A percentile compares a stretch with the other conserved stretches of the same genome.
phyloP scores from a whole-genome alignment of 1,140 invertebrate species.

The Oryctes rhinoceros region DNA sequence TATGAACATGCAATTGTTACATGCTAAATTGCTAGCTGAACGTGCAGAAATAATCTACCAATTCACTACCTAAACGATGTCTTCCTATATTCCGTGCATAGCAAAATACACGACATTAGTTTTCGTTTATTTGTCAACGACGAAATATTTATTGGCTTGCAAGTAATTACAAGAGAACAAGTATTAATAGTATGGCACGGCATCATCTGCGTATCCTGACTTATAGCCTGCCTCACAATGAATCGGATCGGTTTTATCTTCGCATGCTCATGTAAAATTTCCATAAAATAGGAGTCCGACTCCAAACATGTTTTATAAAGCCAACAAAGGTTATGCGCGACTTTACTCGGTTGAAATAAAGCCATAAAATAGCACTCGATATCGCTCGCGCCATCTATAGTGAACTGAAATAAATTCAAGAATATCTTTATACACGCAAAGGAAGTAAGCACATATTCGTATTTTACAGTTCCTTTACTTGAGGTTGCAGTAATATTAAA shows the following conservation, averaged over 20 bases:
- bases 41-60: neutral
- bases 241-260: conserved; percentile 28
- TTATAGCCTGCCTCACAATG: conserved; percentile 1
- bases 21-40: neutral
- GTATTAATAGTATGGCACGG: conserved; percentile 1
- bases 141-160: neutral
- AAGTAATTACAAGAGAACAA: conserved; percentile 22
- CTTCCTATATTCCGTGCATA: neutral
- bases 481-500: neutral
- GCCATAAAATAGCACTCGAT: conserved; percentile 34
- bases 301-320: conserved; percentile 32
- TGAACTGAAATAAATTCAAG: conserved; percentile 27
- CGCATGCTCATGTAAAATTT: conserved; percentile 36
- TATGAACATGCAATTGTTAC: neutral
- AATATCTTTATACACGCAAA: conserved; percentile 30
- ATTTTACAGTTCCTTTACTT: neutral
- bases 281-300: conserved; percentile 17
- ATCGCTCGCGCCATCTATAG: conserved; percentile 31
- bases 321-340: conserved; percentile 32
- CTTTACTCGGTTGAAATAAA: conserved; percentile 29
- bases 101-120: neutral
- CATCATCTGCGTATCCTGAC: neutral
- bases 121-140: neutral
- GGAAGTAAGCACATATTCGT: conserved; percentile 19
- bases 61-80: neutral